phyloP scores from a whole-genome alignment of 2,888 invertebrate species.

The Agapostemon virescens region DNA sequence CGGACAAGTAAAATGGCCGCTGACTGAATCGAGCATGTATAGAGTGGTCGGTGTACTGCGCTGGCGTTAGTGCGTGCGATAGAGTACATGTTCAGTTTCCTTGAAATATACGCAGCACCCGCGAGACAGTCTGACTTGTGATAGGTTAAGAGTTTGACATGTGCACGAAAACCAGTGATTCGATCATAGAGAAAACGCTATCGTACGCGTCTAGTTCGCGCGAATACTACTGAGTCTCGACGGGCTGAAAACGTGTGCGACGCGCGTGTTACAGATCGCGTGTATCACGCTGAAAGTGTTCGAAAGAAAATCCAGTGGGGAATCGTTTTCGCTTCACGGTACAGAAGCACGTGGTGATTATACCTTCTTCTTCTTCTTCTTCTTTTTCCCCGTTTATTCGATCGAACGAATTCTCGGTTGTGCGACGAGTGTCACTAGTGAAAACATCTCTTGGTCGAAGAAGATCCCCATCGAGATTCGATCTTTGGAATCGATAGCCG shows the following conservation, averaged over 20 bases:
- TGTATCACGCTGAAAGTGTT: constrained; percentile 20
- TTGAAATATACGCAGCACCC: constrained; percentile 34
- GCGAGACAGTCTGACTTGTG: constrained; percentile 28
- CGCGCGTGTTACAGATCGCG: constrained; percentile 33
- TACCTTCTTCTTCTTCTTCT: no score
- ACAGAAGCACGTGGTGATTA: constrained; percentile 56
- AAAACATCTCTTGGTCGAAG: not conserved
- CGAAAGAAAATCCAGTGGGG: constrained; percentile 7
- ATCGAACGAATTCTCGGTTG: constrained; percentile 27
- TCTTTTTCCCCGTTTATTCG: constrained; percentile 18
- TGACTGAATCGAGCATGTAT: constrained; percentile 53
- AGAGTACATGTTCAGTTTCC: constrained; percentile 44
- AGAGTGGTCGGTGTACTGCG: constrained; percentile 50
- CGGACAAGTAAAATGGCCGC: constrained; percentile 62
- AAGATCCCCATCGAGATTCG: constrained; percentile 15
- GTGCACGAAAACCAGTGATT: constrained; percentile 25
- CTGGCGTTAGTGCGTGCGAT: constrained; percentile 53
- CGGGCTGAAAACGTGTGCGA: constrained; percentile 21
- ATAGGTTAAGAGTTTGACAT: constrained; percentile 53
- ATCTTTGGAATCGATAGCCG: constrained; percentile 47
- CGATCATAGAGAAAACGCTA: constrained; percentile 1
- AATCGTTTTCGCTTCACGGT: constrained; percentile 24
- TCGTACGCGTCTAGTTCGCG: constrained; percentile 25
- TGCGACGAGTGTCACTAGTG: not conserved
- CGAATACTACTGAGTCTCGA: constrained; percentile 26